Evolutionary conservation across 2,113 vertebrate species (phyloP), one percentile per base, ranked within the genome.

Genomic region (Nothoprocta perdicaria): DNA sequence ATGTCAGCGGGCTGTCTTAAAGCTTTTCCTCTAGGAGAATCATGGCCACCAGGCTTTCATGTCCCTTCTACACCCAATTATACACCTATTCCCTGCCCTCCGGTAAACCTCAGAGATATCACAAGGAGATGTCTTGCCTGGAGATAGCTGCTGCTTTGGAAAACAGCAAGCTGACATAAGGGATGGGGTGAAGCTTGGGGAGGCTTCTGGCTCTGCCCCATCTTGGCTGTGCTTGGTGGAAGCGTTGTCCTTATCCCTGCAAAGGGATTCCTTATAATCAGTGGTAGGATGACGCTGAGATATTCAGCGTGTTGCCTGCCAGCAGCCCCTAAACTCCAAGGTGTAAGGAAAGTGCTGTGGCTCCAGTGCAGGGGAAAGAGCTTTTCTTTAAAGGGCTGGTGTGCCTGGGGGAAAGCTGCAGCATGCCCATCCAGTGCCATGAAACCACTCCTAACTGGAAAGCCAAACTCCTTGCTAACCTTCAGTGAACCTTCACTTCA

Each of bases 1-100:
- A 18, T 43, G 18, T 31, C 41, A 91, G 40, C 0, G 0, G 48
- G 40, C 5, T 0, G 40, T 77, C 79, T 77, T 0, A 0, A 33
- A 66, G 35, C 2, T 3, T 62, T 84, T 84, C 41, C 46, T 79
- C 22, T 41, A 84, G 55, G 67, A 69, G 91, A 76, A 27, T 92
- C 58, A 67, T 0, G 4, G 74, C 27, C 74, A 69, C 13, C 29
- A 41, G 48, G 16, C 27, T 55, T 85, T 93, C 79, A 45, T 5
- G 21, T 76, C 46, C 68, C 45, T 43, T 18, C 6, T 63, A 65
- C 23, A 38, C 16, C 53, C 48, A 3, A 1, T 50, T 18, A 45
- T 2, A 6, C 35, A 58, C 80, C 89, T 67, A 29, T 88, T 80
- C 45, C 0, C 0, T 68, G 57, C 15, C 40, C 1, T 1, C 48